phyloP scores from a whole-genome alignment of 2,888 invertebrate species.

The Corythucha ciliata region DNA sequence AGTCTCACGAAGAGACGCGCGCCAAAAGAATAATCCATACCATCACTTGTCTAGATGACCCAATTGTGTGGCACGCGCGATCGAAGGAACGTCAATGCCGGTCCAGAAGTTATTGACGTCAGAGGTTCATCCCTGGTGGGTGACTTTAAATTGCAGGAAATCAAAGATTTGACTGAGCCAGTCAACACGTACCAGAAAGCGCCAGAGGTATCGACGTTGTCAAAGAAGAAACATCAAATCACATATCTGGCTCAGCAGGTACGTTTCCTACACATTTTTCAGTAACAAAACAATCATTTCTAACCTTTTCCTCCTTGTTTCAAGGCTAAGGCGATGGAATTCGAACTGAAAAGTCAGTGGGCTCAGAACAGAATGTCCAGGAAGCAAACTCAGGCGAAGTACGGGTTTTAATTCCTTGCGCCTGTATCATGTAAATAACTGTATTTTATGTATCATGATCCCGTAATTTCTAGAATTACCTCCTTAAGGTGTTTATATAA shows the following conservation, averaged over 20 bases:
- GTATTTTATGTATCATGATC: too few relatives aligned
- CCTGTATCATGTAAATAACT: too few relatives aligned
- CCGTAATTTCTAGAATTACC: too few relatives aligned
- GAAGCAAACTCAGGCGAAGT: conserved; percentile 87
- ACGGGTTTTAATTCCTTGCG: conserved; percentile 84
- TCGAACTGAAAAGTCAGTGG: conserved; percentile 90
- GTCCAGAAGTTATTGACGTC: conserved; percentile 39
- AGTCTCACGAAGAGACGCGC: too few relatives aligned
- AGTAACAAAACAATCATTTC: conserved; percentile 5
- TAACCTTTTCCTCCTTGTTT: conserved; percentile 41
- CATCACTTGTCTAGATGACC: conserved; percentile 45
- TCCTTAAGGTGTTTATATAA: too few relatives aligned
- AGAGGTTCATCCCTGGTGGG: conserved; percentile 41
- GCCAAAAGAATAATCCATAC: too few relatives aligned
- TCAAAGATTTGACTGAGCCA: conserved; percentile 68
- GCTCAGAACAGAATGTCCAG: conserved; percentile 74
- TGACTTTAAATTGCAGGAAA: conserved; percentile 70
- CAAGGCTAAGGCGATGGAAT: conserved; percentile 89
- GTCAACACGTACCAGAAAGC: too few relatives aligned
- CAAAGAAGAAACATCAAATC: conserved; percentile 74
- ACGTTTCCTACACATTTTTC: too few relatives aligned
- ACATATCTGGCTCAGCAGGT: conserved; percentile 51
- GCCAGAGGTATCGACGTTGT: conserved; percentile 37
- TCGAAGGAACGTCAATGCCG: conserved; percentile 43
- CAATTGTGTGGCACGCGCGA: conserved; percentile 59